These are phyloP conservation scores for Brachyrhaphis roseni DNA, from an alignment of 2,797 vertebrate species.

Conservation along the genomic window DNA sequence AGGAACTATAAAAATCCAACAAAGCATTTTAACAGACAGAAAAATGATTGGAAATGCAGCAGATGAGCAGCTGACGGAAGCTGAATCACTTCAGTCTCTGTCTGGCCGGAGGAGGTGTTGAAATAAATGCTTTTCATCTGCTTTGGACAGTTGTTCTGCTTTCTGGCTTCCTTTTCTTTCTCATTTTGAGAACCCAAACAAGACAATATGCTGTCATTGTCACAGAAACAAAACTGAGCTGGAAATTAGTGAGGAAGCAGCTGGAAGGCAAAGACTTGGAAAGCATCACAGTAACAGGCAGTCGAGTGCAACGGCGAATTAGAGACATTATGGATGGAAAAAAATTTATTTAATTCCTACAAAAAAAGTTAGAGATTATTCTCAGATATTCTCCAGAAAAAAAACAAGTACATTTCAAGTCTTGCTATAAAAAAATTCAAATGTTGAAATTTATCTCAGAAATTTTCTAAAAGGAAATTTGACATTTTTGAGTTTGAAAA, in stretches of 20 bases:
- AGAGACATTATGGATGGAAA: too few species aligned
- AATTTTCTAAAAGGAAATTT: too few species aligned
- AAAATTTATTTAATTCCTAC: too few species aligned
- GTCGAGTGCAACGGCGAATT: too few species aligned
- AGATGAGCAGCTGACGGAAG: not conserved
- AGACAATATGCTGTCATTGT: not conserved
- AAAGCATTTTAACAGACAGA: not conserved
- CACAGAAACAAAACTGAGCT: not conserved
- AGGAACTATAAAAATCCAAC: not conserved
- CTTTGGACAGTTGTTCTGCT: not conserved
- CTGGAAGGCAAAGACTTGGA: not conserved
- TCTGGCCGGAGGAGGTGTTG: not conserved
- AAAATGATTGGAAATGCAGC: not conserved
- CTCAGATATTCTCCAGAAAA: too few species aligned
- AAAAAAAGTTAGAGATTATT: too few species aligned
- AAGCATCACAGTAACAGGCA: too few species aligned
- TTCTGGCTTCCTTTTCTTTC: not conserved
- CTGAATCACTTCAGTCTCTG: not conserved
- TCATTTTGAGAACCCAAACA: not conserved
- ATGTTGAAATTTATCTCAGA: too few species aligned
- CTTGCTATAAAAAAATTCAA: too few species aligned
- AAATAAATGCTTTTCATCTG: not conserved
- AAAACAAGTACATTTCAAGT: too few species aligned
- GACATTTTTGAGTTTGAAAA: too few species aligned
- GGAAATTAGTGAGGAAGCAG: not conserved